These are phyloP conservation scores for Poicephalus gulielmi DNA, from an alignment of 2,113 vertebrate genomes.

Conservation along the genomic window DNA sequence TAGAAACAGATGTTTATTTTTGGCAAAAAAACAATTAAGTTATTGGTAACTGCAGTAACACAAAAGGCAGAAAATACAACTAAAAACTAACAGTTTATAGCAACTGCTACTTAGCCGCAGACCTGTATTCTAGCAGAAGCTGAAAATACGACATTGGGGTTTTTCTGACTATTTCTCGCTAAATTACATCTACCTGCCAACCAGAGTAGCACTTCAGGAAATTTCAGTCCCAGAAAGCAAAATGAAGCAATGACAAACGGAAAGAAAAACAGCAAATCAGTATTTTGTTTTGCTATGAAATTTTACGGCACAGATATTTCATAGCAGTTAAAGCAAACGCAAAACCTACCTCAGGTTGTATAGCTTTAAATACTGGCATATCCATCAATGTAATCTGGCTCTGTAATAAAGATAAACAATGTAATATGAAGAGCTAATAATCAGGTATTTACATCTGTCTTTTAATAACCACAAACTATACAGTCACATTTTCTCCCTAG, in stretches of 20 bases:
- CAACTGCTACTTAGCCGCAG: neutral
- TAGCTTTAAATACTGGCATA: slow-evolving; percentile 91
- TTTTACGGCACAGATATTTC: neutral
- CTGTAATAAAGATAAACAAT: slow-evolving; percentile 70
- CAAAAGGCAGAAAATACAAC: neutral
- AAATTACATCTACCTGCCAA: neutral
- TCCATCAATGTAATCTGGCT: slow-evolving; percentile 96
- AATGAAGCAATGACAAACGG: neutral
- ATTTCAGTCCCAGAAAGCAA: neutral
- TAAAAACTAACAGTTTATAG: neutral
- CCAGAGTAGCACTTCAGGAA: neutral
- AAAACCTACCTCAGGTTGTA: slow-evolving; percentile 90
- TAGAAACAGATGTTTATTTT: neutral
- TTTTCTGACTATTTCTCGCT: neutral
- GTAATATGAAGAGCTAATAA: neutral
- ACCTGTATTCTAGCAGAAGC: neutral
- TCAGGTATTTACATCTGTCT: neutral
- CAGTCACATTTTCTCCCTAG: neutral
- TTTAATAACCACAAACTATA: neutral
- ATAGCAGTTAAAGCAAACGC: neutral
- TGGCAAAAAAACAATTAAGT: neutral
- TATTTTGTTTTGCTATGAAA: neutral
- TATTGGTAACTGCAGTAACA: neutral
- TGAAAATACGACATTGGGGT: neutral
- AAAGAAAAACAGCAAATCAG: neutral